Conservation (phyloP, 2,888 invertebrate genomes). For the Apodemia duryi region DNA sequence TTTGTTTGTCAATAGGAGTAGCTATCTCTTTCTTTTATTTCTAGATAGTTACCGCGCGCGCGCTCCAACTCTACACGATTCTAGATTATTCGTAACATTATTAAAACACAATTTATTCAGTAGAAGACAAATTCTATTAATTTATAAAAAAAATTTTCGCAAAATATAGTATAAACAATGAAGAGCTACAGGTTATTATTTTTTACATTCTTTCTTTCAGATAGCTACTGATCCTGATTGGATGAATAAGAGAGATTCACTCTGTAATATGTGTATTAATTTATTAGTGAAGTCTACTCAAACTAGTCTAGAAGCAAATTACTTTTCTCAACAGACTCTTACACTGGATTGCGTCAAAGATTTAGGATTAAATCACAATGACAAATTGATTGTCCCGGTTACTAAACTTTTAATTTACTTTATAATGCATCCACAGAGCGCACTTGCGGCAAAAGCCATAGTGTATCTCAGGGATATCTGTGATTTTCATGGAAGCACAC, state of each 20-base stretch:
- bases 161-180: no score
- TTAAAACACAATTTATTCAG: no score
- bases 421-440: constrained; percentile 81
- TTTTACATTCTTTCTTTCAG: constrained; percentile 39
- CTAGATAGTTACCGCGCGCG: no score
- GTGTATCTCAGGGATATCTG: constrained; percentile 79
- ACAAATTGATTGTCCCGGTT: constrained; percentile 59
- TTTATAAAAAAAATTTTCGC: no score
- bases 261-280: constrained; percentile 56
- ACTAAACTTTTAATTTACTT: constrained; percentile 79
- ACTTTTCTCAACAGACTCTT: constrained; percentile 74
- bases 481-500: constrained; percentile 69
- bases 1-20: no score
- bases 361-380: constrained; percentile 59
- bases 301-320: constrained; percentile 68
- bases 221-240: constrained; percentile 41
- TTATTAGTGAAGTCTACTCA: constrained; percentile 65
- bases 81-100: no score
- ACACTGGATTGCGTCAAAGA: constrained; percentile 75
- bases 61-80: no score
- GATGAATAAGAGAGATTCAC: constrained; percentile 51
- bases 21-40: no score
- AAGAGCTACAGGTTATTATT: constrained; percentile 2
- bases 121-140: no score
- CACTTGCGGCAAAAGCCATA: constrained; percentile 76